These are phyloP conservation scores for Eristalis intricaria DNA, from an alignment of 2,888 invertebrate species.

Conservation along the genomic window DNA sequence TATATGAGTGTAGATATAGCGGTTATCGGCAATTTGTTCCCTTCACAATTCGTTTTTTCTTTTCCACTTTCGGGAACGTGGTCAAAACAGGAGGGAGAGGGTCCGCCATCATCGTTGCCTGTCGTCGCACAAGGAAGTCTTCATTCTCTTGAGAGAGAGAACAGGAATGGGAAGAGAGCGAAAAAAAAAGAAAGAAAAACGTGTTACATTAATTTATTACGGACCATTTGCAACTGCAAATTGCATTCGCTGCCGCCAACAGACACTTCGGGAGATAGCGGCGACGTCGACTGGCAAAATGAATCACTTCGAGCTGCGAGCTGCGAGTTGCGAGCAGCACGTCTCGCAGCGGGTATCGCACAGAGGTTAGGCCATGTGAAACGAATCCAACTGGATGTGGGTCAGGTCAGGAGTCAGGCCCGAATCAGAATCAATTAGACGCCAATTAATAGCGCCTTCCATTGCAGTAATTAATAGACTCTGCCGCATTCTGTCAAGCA, in stretches of 20 bases:
- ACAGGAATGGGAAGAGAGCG: background rate
- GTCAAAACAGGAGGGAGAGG: background rate
- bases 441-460: background rate
- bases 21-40: conserved; percentile 61
- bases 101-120: background rate
- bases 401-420: conserved; percentile 41
- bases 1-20: conserved; percentile 34
- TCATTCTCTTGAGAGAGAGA: background rate
- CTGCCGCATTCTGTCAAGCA: background rate
- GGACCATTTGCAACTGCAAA: conserved; percentile 67
- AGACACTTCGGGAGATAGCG: conserved; percentile 33
- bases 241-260: conserved; percentile 54
- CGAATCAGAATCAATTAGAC: background rate
- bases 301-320: conserved; percentile 43
- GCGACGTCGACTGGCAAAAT: conserved; percentile 6
- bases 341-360: background rate
- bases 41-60: conserved; percentile 22
- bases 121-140: conserved; percentile 45
- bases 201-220: conserved; percentile 69
- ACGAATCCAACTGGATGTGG: conserved; percentile 26
- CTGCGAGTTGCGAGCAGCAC: background rate
- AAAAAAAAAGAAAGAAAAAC: conserved; percentile 47
- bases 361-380: background rate
- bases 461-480: background rate
- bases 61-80: conserved; percentile 19